A percentile compares a stretch with the other conserved stretches of the same genome.
Evolutionary conservation across 1,140 invertebrate species (phyloP).

Genomic region (Eubasilissa regina): DNA sequence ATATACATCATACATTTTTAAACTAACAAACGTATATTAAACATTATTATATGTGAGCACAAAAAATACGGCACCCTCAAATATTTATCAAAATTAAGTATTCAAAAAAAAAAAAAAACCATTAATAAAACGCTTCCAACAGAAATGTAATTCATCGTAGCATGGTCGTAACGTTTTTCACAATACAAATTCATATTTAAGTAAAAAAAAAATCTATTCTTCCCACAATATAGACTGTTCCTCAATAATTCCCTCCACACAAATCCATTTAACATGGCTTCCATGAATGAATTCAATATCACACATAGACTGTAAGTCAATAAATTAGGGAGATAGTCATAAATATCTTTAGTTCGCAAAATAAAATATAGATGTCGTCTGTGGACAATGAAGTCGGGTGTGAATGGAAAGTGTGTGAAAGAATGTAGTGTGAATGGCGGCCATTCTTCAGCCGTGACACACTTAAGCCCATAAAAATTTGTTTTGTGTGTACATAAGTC

Average conservation of each 20-base stretch:
- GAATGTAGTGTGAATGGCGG: neutral
- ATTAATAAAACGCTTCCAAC: constrained; percentile 17
- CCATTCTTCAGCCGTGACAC: constrained; percentile 30
- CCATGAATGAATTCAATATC: constrained; percentile 48
- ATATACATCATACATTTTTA: too few species aligned
- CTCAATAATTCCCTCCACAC: neutral
- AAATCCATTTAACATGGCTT: constrained; percentile 46
- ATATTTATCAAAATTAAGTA: too few species aligned
- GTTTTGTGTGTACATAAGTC: constrained; percentile 58
- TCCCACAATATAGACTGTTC: neutral
- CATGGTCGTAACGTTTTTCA: constrained; percentile 17
- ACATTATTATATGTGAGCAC: too few species aligned
- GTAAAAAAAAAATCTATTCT: neutral
- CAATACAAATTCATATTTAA: constrained; percentile 34
- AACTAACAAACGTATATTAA: too few species aligned
- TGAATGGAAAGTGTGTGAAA: constrained; percentile 23
- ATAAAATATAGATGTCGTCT: constrained; percentile 39
- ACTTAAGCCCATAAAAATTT: constrained; percentile 57
- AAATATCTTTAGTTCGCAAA: constrained; percentile 30
- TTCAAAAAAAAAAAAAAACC: neutral
- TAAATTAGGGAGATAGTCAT: constrained; percentile 43
- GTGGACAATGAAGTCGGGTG: constrained; percentile 1
- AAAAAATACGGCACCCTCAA: too few species aligned
- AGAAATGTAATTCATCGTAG: neutral
- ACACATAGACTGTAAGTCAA: constrained; percentile 52